Base-by-base conservation (phyloP, 2,888 invertebrate genomes). In the Mimachlamys varia region DNA sequence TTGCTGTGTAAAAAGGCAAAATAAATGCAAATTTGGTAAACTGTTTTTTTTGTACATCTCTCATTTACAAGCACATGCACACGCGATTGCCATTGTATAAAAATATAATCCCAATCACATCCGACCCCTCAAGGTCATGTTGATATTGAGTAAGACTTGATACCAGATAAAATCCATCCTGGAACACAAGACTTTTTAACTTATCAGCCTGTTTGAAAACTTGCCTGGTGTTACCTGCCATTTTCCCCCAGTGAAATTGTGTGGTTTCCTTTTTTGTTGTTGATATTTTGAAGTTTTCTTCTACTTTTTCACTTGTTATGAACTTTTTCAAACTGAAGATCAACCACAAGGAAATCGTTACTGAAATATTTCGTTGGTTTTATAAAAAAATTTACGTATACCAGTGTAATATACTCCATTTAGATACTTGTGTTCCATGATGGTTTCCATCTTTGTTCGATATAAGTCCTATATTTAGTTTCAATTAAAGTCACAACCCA, bases 21-120 rank as follows among this genome's bases (percentile, higher is more conserved):
- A 76, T 76, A 76, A 76, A 76, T 76, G 76, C 76, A 76, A 76
- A 76, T 76, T 76, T 76, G 76, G 76, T 76, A 33, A 76, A 76
- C 27, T 76, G n/a, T n/a, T 76, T 76, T 58, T 27, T 76, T 76
- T 76, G 76, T 76, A 76, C 76, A 76, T 76, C 76, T 76, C 76
- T 76, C 76, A 76, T 76, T 76, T 76, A 76, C 76, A 76, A 76
- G 76, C 76, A 33, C 76, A 76, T 76, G 76, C 76, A 76, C 76
- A 76, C 76, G 76, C 76, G 76, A 76, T 76, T 33, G 76, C 76
- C 76, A 76, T 76, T 76, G 76, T 76, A 76, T 76, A 76, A 76
- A 76, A 76, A 76, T 76, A 76, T 76, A 76, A 76, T 33, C 76
- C 76, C 76, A 76, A 76, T 76, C 76, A 76, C 76, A 76, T 76